phyloP scores from a whole-genome alignment of 1,140 invertebrate genomes.

The Hyphantria cunea region DNA sequence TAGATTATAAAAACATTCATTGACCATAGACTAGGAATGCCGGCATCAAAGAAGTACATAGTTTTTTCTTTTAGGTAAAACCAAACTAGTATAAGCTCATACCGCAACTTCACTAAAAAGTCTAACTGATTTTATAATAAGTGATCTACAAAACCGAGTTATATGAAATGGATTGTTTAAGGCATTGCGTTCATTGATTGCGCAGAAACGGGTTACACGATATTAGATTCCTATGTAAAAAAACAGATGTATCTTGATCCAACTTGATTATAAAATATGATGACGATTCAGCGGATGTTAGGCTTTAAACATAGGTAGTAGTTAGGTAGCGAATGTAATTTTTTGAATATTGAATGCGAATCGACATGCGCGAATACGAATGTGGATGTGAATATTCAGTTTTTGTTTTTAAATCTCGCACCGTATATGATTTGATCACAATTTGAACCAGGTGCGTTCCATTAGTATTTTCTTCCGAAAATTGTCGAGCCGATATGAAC shows the following conservation, averaged over 20 bases:
- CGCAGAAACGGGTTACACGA: neutral
- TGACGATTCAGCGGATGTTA: no score
- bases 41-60: no score
- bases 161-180: neutral
- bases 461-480: no score
- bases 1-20: constrained; percentile 13
- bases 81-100: constrained; percentile 7
- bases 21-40: constrained; percentile 12
- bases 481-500: no score
- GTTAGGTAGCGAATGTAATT: no score
- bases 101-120: constrained; percentile 9
- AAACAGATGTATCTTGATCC: neutral
- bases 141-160: neutral
- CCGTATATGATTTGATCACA: no score
- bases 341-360: no score
- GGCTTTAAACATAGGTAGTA: no score
- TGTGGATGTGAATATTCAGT: no score
- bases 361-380: no score
- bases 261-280: neutral
- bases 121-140: constrained; percentile 11
- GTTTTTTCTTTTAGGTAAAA: constrained; percentile 21
- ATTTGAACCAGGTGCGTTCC: no score
- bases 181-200: neutral
- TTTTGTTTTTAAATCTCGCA: no score
- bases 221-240: neutral